Base-by-base conservation (phyloP, 1,140 invertebrate genomes). In the Penaeus chinensis region DNA sequence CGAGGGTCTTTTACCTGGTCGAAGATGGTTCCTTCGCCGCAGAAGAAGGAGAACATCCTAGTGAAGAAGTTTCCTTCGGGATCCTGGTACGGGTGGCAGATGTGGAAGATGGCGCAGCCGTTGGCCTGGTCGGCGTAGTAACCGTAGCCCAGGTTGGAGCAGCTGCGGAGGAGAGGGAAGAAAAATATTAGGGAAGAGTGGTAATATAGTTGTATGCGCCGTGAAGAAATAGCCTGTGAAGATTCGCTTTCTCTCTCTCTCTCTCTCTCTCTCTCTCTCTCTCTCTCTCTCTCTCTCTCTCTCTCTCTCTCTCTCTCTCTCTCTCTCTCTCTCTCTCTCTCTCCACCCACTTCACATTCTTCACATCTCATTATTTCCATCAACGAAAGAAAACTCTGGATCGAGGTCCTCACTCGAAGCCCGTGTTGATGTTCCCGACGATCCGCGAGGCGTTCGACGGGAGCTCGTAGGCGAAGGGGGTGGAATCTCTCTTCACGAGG, bases 111-210 rank as follows among this genome's bases (percentile, higher is more conserved):
- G 92, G 97, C 96, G 91, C 96, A 97, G 13, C 96, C 96, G 91
- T 97, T 97, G 91, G 96, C 96, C 22, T 96, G 94, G 91, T 97
- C 96, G 61, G 96, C 96, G 91, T 97, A 97, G 91, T 96, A 97
- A n/a, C 96, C 96, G 91, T 96, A 97, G 3, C 94, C 94, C 89
- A 95, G 94, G 77, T 95, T 94, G 82, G 95, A 94, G 90, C 96
- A 97, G 60, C 95, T 95, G 91, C 96, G 10, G 94, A 78, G 27
- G 42, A 47, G 20, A 32, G 19, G 2, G 32, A 32, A 32, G 32
- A 32, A 32, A 32, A 32, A 32, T 32, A 32, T 32, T 32, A 32
- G 32, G 32, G 32, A 32, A 32, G 32, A 32, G 32, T 2, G 32
- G 32, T 32, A 32, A 2, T 32, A 2, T 1, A 32, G 32, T 32